Evolutionary conservation across 2,113 vertebrate genomes (phyloP), one percentile per base, ranked within the genome.

Genomic region (Murina feae): DNA sequence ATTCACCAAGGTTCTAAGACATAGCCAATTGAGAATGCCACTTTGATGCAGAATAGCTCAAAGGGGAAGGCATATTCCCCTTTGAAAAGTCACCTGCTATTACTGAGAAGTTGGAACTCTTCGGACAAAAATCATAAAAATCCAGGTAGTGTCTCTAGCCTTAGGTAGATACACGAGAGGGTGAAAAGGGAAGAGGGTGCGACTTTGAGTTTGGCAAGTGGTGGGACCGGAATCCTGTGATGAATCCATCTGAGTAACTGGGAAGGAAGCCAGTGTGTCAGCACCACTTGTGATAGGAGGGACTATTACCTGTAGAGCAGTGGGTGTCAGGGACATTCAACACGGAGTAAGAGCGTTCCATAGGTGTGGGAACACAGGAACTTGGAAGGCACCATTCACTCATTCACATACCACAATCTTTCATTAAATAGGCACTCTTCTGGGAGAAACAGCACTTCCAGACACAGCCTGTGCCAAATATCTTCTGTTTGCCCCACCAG

Each of bases 101-200:
- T 85, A 30, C 35, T 80, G 39, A 63, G 55, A 90, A 47, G 39
- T 90, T 60, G 92, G 47, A 78, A 16, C 6, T 72, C 65, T 94
- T 82, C 81, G 65, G 51, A 63, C n/a, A 90, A 93, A 96, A 89
- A n/a, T 8, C 14, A 39, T 65, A 66, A 82, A 89, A 88, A 78
- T 65, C 21, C 39, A 69, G 35, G 58, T 44, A 91, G 72, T 81
- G 12, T 71, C 12, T 96, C 80, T 58, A 78, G 5, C 11, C 9
- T 5, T 68, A 55, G 58, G 11, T 68, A 87, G 63, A 71, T 78
- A 51, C 4, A 23, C 10, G 14, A 86, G 13, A 25, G 68, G 3
- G 18, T 44, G 30, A 53, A 68, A 72, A 69, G 14, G 90, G 58
- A 25, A 83, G 32, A 80, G 14, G 58, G 17, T 63, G 35, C 20